Percentiles rank a stretch among this genome's conserved stretches.
Conservation (phyloP, 1,140 invertebrate genomes). For the Drosophila melanica region DNA sequence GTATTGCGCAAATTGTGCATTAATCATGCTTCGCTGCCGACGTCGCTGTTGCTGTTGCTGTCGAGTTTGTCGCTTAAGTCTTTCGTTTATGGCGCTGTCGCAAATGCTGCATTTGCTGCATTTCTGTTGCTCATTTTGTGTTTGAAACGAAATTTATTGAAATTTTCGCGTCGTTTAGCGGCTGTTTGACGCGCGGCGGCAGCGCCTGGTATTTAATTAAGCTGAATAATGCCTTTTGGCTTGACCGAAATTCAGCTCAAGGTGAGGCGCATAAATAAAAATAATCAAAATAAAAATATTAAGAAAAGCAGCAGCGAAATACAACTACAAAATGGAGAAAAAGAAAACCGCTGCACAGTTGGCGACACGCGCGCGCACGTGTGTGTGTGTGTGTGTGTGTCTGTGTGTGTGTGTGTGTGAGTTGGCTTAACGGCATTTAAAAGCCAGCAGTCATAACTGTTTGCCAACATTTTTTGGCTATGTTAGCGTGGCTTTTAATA, state of each 20-base stretch:
- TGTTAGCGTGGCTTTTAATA: constrained; percentile 13
- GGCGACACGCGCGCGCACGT: constrained; percentile 49
- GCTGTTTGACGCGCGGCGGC: constrained; percentile 5
- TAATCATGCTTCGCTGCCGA: constrained; percentile 48
- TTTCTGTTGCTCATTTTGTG: constrained; percentile 16
- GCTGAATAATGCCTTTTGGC: constrained; percentile 68
- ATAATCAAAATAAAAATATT: constrained; percentile 28
- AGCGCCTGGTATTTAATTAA: constrained; percentile 65
- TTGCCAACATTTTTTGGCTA: constrained; percentile 39
- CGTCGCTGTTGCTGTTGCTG: background rate
- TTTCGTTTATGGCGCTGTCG: constrained; percentile 53
- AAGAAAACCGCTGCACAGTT: constrained; percentile 55
- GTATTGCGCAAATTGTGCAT: constrained; percentile 73
- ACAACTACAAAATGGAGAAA: constrained; percentile 51
- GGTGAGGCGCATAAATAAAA: constrained; percentile 50
- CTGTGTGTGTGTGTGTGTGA: constrained; percentile 16
- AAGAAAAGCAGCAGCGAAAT: constrained; percentile 9
- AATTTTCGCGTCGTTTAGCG: constrained; percentile 49
- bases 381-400: constrained; percentile 29
- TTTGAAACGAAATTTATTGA: constrained; percentile 72
- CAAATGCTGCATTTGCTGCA: constrained; percentile 47
- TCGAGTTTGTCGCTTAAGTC: constrained; percentile 73
- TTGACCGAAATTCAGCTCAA: constrained; percentile 81
- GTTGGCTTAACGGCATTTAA: constrained; percentile 45
- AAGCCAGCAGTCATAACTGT: constrained; percentile 64